Evolutionary conservation across 2,888 invertebrate genomes (phyloP), one percentile per base, ranked within the genome.

Genomic region (Yponomeuta evonymella): DNA sequence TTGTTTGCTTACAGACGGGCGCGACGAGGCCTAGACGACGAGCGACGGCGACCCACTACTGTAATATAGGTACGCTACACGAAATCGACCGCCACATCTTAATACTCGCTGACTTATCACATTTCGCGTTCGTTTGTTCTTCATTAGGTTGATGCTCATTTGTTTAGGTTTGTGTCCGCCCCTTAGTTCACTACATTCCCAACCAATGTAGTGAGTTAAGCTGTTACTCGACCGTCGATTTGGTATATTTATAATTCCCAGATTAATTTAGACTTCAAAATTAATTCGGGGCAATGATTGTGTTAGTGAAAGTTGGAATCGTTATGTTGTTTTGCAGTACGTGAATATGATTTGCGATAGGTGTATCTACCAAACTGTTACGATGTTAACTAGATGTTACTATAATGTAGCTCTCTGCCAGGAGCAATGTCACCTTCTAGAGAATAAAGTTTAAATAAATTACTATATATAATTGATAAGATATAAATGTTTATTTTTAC

Each of bases 341-440:
- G 51, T 58, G 12, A 58, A 58, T 58, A 12, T 58, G 4, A 58
- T 58, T 58, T 58, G 51, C 51, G 15, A 58, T 58, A 58, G 15
- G 51, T 58, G 51, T 58, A 58, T 15, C 51, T 58, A 51, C 51
- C 51, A 12, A 51, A 51, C 51, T 51, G 51, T 51, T 51, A 51
- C 51, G 51, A 51, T 51, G 51, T 58, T 15, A 58, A 58, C 51
- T 58, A 58, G 51, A 58, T 12, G 51, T 15, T 87, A 87, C 88
- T 87, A 23, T 23, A 88, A 87, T 83, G 80, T 85, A 85, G 79
- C 81, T 83, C 77, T 83, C 77, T 77, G 71, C 65, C 48, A 29
- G 23, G 11, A 70, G 66, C 74, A 78, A 75, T 76, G 89, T 89
- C 90, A 88, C 87, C 88, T 90, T 86, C 88, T 90, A 89, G 87